Evolutionary conservation across 2,113 vertebrate species (phyloP), one percentile per base, ranked within the genome.

Genomic region (Urocynchramus pylzowi): DNA sequence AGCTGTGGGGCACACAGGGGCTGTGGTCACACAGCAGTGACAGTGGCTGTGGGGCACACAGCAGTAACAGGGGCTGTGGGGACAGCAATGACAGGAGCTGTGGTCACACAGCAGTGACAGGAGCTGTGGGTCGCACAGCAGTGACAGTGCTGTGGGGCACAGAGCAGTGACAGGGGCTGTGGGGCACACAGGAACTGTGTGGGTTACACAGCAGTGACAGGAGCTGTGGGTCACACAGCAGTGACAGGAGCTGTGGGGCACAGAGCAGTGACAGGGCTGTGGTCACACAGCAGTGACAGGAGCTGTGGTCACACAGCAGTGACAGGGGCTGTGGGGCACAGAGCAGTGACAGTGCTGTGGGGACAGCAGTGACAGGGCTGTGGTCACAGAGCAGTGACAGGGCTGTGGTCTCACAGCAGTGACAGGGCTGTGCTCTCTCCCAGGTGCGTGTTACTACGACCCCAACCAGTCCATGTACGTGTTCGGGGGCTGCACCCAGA

Each of bases 401-500:
- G 7, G n/a, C 67, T 44, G 16, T 84, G 45, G 20, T 21, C 45
- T 9, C 14, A 26, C 23, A 17, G 22, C 4, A 30, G 33, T 65
- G 41, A 67, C 61, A 31, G 41, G 7, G n/a, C 67, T 44, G 16
- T 84, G 45, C 5, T 79, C 54, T 37, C 1, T 23, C 92, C 69
- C 70, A 99, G 99, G 99, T 97, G 99, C 99, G 0, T 99, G 99
- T 95, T 99, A 99, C 95, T 99, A 99, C 9, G 99, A 99, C 7
- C 98, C 98, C 19, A 99, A 99, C 95, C 99, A 99, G 97, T 99
- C 99, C 49, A 99, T 99, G 99, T 99, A 99, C 13, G 99, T 99
- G 95, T 99, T 99, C 11, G 99, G 99, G 10, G 99, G 99, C 96
- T 99, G 99, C 94, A 99, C 99, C 15, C 99, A 99, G 97, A 99